Conservation (phyloP, 2,888 invertebrate genomes). For the Sminthurides aquaticus region DNA sequence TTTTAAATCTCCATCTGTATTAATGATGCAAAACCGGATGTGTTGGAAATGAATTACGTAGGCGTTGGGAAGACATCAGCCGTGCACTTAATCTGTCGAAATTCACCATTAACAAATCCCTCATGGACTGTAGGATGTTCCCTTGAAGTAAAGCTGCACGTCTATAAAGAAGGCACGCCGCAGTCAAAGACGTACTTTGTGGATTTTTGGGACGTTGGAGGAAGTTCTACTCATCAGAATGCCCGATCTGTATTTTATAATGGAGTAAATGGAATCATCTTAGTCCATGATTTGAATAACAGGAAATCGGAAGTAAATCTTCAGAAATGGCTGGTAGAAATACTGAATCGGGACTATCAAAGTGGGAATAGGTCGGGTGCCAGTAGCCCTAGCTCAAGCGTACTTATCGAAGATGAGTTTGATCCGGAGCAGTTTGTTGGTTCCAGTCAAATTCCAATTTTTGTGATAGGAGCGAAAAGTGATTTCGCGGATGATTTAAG, state of each 20-base stretch:
- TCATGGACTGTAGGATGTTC: constrained; percentile 96
- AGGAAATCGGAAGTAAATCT: constrained; percentile 90
- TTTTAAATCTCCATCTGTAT: neutral
- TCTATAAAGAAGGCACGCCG: constrained; percentile 88
- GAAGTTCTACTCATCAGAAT: constrained; percentile 84
- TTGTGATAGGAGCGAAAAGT: constrained; percentile 88
- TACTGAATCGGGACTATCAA: constrained; percentile 60
- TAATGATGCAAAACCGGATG: constrained; percentile 10
- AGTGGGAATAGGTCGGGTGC: constrained; percentile 17
- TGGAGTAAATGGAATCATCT: constrained; percentile 85
- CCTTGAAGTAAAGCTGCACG: constrained; percentile 89
- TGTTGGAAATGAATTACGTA: constrained; percentile 43
- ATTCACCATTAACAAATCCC: constrained; percentile 73
- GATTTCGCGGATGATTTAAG: constrained; percentile 52
- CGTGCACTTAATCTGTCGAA: constrained; percentile 81
- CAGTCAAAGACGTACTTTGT: constrained; percentile 84
- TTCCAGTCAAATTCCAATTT: constrained; percentile 75
- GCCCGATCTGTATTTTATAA: constrained; percentile 91
- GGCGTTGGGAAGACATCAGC: constrained; percentile 96
- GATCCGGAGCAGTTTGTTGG: constrained; percentile 82
- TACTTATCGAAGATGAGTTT: constrained; percentile 52
- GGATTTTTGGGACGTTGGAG: constrained; percentile 96
- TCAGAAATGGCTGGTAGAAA: constrained; percentile 85
- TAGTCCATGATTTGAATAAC: constrained; percentile 95
- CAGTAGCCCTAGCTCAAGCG: neutral